Evolutionary conservation across 2,113 vertebrate species (phyloP), one percentile per base, ranked within the genome.

Genomic region (Embiotoca jacksoni): DNA sequence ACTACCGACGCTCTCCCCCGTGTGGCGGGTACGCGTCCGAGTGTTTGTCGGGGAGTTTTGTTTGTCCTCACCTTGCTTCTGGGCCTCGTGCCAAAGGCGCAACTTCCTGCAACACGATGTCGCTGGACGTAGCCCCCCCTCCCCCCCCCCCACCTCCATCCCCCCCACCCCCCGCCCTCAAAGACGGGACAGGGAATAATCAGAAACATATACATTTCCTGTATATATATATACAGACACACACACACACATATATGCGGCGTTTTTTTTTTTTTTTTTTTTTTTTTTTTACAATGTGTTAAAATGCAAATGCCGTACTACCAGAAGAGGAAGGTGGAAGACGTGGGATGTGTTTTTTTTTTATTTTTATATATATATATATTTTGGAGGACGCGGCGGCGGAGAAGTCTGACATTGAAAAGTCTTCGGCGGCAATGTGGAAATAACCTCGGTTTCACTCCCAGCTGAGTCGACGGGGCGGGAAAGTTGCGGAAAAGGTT

Each of bases 111-210:
- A 76, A 79, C 85, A 85, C 84, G 78, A 71, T 78, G 83, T 76
- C 94, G 93, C 94, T 94, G 94, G 95, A 94, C 92, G 94, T 93
- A 94, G 93, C 92, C 92, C 94, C 93, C 94, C 94, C n/a, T n/a
- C n/a, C 60, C 95, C 93, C 94, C 88, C 93, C 95, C 94, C 23
- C 23, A 23, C n/a, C n/a, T 23, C 23, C 23, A 23, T 23, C 23
- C 92, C 92, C 94, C 93, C 94, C 94, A 23, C 23, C 23, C 60
- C 95, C 93, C 94, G 87, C 93, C 95, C 94, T 94, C 78, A 82
- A 94, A 94, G 89, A 90, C 44, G 80, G 82, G 82, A 86, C 81
- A 88, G 80, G 81, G 83, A 59, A 68, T 15, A 47, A 16, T 3
- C 41, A 62, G 58, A 46, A 75, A 65, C 65, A 65, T 39, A 49